Percentiles rank a stretch among this genome's conserved stretches.
Conservation (phyloP, 2,113 vertebrate genomes). For the Panthera tigris region DNA sequence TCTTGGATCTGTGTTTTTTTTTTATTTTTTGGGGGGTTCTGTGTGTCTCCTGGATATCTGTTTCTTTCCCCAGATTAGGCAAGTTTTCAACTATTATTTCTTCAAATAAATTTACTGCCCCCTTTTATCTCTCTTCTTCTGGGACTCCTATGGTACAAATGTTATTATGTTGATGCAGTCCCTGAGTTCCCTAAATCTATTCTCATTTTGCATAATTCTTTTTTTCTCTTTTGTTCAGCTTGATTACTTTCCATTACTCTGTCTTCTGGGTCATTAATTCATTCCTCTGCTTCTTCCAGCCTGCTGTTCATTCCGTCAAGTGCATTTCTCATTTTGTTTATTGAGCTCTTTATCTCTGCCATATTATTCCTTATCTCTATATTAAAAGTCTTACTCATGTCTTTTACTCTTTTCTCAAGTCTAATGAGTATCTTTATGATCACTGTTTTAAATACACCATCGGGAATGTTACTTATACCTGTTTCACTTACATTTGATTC, state of each 20-base stretch:
- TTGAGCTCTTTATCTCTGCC: background rate
- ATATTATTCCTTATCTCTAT: background rate
- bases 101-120: background rate
- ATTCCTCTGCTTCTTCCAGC: background rate
- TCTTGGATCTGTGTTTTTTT: background rate
- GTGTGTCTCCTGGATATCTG: background rate
- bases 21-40: background rate
- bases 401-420: background rate
- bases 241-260: background rate
- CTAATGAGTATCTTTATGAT: background rate
- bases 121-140: background rate
- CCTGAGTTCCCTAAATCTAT: background rate
- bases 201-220: background rate
- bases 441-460: background rate
- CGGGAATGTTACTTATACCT: background rate
- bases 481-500: background rate
- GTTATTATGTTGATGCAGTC: background rate
- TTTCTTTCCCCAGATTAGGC: background rate
- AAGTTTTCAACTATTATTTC: background rate
- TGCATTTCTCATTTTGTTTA: background rate
- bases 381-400: background rate
- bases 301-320: background rate
- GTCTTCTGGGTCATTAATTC: background rate
- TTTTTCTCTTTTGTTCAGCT: background rate
- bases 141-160: background rate